Evolutionary conservation across 2,113 vertebrate species (phyloP), one percentile per base, ranked within the genome.

Genomic region (Tachuris rubrigastra): DNA sequence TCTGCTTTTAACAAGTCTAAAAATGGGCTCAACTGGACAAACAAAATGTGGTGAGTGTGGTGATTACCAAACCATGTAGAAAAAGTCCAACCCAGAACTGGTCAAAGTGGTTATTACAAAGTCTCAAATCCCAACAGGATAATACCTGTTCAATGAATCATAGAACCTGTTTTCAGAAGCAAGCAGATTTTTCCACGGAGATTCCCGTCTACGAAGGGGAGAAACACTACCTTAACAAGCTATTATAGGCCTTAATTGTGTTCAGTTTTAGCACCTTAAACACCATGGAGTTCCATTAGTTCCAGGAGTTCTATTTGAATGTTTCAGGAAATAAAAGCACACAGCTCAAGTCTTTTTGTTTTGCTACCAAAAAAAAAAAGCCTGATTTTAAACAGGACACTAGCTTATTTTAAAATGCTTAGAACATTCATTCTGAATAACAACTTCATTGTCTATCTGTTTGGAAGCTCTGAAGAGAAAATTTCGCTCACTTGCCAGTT

Each of bases 121-220:
- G 93, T 95, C 95, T 98, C 97, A 98, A 97, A 98, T 60, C 96
- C 97, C 95, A 95, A 96, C 98, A 97, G 97, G 96, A 97, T 97
- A 96, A 98, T 99, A 99, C 98, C 99, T 99, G 98, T 95, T 98
- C 97, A 98, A 98, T 95, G 98, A 98, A 97, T 99, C 98, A 98
- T 88, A 98, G 97, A 97, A 98, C 98, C 97, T 98, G 98, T 98
- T 98, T 97, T 98, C 99, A 99, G 98, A 98, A 98, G 97, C 98
- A 98, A 98, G 98, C 96, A 98, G 98, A 98, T 98, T 99, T 98
- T 98, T 99, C 98, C 99, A 99, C 18, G 98, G 98, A 98, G 98
- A 98, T 98, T 99, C 98, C 98, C 98, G 98, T 99, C 99, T 99
- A 99, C 50, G 98, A 96, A 98, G 98, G 98, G 98, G 98, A 98